A percentile compares a stretch with the other conserved stretches of the same genome.
phyloP scores from a whole-genome alignment of 1,140 invertebrate species.

The Zelostemma sp. region DNA sequence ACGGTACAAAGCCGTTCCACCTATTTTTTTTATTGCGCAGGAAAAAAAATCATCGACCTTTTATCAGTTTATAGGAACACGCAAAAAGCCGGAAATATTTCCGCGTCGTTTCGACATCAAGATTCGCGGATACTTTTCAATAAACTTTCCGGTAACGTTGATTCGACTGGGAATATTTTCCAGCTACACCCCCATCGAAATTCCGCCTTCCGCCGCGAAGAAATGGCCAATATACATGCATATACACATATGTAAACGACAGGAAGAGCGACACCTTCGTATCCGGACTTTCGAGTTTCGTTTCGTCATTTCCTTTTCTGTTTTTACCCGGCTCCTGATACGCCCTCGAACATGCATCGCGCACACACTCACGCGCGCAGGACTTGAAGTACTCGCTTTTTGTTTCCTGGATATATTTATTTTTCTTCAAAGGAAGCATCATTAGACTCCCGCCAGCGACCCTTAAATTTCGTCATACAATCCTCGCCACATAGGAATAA shows the following conservation, averaged over 20 bases:
- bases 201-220: slow-evolving; percentile 27
- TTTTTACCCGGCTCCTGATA: slow-evolving; percentile 10
- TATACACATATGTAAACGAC: slow-evolving; percentile 37
- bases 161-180: no score
- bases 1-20: neutral
- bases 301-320: no score
- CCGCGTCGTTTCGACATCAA: no score
- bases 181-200: neutral
- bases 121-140: no score
- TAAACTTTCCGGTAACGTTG: no score
- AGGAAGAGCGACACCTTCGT: slow-evolving; percentile 18
- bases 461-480: slow-evolving; percentile 30
- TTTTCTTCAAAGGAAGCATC: slow-evolving; percentile 37
- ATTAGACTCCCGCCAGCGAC: slow-evolving; percentile 30
- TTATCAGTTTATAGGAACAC: no score
- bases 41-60: no score
- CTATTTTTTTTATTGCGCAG: no score
- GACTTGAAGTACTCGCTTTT: no score
- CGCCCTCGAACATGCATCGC: no score
- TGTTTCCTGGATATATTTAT: slow-evolving; percentile 28
- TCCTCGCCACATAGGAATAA: slow-evolving; percentile 21
- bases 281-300: slow-evolving; percentile 6
- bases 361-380: no score
- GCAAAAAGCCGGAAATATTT: no score
- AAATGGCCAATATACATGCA: slow-evolving; percentile 49